Evolutionary conservation across 1,140 invertebrate species (phyloP), one percentile per base, ranked within the genome.

Genomic region (Sinella curviseta): DNA sequence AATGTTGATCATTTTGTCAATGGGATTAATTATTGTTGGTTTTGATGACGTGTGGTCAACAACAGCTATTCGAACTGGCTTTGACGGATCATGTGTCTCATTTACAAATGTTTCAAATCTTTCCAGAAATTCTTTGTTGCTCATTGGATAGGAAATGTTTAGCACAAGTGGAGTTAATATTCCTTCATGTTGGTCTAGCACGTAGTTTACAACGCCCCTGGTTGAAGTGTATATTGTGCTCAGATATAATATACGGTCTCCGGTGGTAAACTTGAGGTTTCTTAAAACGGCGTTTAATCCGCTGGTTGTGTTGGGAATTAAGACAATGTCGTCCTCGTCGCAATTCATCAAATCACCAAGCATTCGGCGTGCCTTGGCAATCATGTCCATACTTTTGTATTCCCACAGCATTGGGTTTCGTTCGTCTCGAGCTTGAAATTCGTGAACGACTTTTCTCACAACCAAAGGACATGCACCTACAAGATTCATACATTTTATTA

Each of bases 261-360:
- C 77, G 1, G 3, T 2, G 4, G 54, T 0, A n/a, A 76, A 82
- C 12, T 73, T n/a, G 17, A 80, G 26, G 36, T 77, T 82, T 26
- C 81, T 54, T 0, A 82, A 77, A 54, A 82, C 74, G 0, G 81
- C 81, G 33, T 82, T 82, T 39, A 82, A 80, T 8, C 78, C 81
- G 28, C 70, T 54, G 3, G 81, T 82, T 20, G 79, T 76, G 48
- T 82, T 82, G 14, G 81, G 81, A 24, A 82, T 36, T 12, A 82
- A 24, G 16, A 82, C 81, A 26, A 82, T 33, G 34, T 82, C 81
- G 2, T 78, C 77, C 0, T 78, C 36, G 26, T 67, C 79, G 0
- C 57, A 57, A n/a, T 60, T 77, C 8, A 82, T 24, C 12, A 80
- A 16, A 1, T 70, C 35, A 24, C 73, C 78, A 4, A 82, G 24